phyloP scores from a whole-genome alignment of 92 coral and sea anemone genomes.

The Ricordea florida region DNA sequence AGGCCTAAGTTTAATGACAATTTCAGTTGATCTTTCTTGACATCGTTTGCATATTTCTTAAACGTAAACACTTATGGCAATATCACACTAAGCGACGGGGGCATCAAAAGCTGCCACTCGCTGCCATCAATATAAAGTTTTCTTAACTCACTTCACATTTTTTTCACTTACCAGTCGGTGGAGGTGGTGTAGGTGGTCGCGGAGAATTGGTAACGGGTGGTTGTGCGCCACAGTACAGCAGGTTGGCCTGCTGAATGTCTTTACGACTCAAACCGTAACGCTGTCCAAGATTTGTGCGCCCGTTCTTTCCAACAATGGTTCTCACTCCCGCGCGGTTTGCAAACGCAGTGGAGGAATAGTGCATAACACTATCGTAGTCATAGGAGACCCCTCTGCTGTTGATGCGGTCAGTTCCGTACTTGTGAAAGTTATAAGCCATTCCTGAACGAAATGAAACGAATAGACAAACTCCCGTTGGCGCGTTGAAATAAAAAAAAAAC shows the following conservation, averaged over 20 bases:
- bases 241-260: slow-evolving; percentile 78
- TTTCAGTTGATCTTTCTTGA: too few species aligned
- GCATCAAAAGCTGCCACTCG: background rate
- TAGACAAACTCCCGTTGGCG: too few species aligned
- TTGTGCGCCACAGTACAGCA: slow-evolving; percentile 63
- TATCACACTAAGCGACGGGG: background rate
- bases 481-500: too few species aligned
- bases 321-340: slow-evolving; percentile 57
- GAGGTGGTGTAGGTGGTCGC: slow-evolving; percentile 54
- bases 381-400: slow-evolving; percentile 77
- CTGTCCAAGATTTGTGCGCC: slow-evolving; percentile 81
- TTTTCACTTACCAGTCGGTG: slow-evolving; percentile 54
- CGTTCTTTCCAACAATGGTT: slow-evolving; percentile 71
- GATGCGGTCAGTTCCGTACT: slow-evolving; percentile 61
- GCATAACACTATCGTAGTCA: slow-evolving; percentile 81
- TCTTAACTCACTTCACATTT: background rate
- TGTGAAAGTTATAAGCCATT: slow-evolving; percentile 77
- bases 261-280: slow-evolving; percentile 82
- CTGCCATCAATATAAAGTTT: background rate
- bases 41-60: too few species aligned
- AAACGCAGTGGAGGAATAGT: slow-evolving; percentile 80
- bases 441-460: slow-evolving; percentile 54
- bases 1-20: too few species aligned
- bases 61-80: background rate
- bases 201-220: slow-evolving; percentile 60